Conservation (phyloP, 30 jellyfish, hydroid and myxozoan genomes). For the Cassiopea xamachana region DNA sequence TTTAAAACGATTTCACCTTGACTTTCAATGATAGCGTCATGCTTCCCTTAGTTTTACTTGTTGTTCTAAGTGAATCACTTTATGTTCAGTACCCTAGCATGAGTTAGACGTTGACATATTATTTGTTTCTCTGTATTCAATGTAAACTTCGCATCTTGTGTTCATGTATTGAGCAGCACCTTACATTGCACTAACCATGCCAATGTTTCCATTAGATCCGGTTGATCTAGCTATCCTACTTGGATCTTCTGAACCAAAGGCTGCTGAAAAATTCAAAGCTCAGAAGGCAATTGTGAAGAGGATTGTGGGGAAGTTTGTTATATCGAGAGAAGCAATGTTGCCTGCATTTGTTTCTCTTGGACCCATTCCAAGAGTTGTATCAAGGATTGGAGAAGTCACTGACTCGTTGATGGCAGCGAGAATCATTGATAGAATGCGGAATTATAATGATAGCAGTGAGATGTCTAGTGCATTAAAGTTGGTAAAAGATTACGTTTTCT, state of each 20-base stretch:
- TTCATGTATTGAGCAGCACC: too few relatives aligned
- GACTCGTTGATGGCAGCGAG: slow-evolving; percentile 5
- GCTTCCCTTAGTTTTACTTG: too few relatives aligned
- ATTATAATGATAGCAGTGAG: slow-evolving; percentile 51
- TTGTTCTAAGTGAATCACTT: too few relatives aligned
- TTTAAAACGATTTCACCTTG: too few relatives aligned
- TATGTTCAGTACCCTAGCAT: too few relatives aligned
- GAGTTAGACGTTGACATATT: too few relatives aligned
- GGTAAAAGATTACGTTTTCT: slow-evolving; percentile 73
- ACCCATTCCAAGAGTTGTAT: slow-evolving; percentile 29
- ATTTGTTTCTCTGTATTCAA: too few relatives aligned
- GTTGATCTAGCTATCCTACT: slow-evolving; percentile 57
- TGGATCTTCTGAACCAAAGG: slow-evolving; percentile 71
- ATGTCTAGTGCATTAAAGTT: slow-evolving; percentile 64
- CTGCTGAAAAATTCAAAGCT: slow-evolving; percentile 34
- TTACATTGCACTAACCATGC: too few relatives aligned
- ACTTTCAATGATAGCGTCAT: too few relatives aligned
- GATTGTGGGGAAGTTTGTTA: slow-evolving; percentile 32
- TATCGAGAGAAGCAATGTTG: slow-evolving; percentile 25
- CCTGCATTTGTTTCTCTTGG: slow-evolving; percentile 74
- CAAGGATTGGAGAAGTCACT: slow-evolving; percentile 45
- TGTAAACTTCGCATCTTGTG: too few relatives aligned
- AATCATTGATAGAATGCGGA: slow-evolving; percentile 15
- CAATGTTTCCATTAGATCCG: slow-evolving; percentile 13
- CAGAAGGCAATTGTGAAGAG: slow-evolving; percentile 50